These are phyloP conservation scores for Philypnodon macrostomus DNA, from an alignment of 2,797 vertebrate genomes.

Conservation along the genomic window DNA sequence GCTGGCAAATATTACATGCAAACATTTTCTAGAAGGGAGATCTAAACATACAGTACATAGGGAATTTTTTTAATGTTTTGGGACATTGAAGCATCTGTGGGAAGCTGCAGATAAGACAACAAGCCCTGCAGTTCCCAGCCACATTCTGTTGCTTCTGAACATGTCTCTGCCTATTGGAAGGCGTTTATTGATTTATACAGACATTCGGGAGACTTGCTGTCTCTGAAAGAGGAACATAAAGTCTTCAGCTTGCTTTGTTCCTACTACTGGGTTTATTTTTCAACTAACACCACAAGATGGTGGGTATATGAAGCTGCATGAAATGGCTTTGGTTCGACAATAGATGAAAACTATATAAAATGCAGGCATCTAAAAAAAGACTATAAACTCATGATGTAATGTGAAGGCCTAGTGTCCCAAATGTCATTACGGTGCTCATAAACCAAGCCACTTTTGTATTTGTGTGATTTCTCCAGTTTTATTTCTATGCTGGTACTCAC, in stretches of 20 bases:
- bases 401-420: no score
- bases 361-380: no score
- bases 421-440: no score
- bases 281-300: no score
- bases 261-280: no score
- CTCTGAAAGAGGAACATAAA: conserved; percentile 24
- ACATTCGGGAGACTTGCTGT: conserved; percentile 28
- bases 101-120: conserved; percentile 6
- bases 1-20: no score
- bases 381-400: no score
- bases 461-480: no score
- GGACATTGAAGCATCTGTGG: background rate
- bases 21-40: conserved; percentile 8
- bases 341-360: no score
- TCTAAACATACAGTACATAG: conserved; percentile 15
- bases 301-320: no score
- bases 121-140: conserved; percentile 9
- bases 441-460: background rate
- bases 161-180: conserved; percentile 34
- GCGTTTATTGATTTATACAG: conserved; percentile 32
- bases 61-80: conserved; percentile 32
- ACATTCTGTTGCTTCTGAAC: conserved; percentile 13
- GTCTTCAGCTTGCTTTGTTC: no score
- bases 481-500: conserved; percentile 80
- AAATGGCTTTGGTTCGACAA: no score